Conservation (phyloP, 2,113 vertebrate genomes). For the Phalacrocorax brasilianus region DNA sequence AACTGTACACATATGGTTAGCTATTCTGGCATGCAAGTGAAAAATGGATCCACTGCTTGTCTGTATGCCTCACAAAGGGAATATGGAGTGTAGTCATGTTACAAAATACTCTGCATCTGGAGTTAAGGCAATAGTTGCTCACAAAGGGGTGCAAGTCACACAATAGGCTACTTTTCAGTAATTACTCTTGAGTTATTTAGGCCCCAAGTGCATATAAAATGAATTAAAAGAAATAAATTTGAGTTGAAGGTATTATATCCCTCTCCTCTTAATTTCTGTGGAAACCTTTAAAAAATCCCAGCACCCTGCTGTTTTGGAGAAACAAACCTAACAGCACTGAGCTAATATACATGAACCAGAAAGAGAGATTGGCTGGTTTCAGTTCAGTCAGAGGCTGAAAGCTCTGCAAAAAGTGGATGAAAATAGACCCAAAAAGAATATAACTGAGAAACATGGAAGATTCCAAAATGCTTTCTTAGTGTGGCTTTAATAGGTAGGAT, state of each 20-base stretch:
- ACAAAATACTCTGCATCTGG: constrained; percentile 51
- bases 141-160: constrained; percentile 57
- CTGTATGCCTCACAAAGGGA: constrained; percentile 25
- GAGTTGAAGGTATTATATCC: constrained; percentile 59
- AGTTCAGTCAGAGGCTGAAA: constrained; percentile 8
- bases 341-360: constrained; percentile 50
- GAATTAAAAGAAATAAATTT: constrained; percentile 70
- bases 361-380: constrained; percentile 30
- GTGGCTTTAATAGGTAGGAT: background rate
- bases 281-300: constrained; percentile 55
- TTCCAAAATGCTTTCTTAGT: background rate
- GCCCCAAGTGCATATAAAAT: constrained; percentile 61
- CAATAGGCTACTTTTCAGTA: constrained; percentile 60
- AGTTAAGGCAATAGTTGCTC: constrained; percentile 51
- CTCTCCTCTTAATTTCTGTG: constrained; percentile 52
- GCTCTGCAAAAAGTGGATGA: background rate
- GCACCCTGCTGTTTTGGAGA: constrained; percentile 53
- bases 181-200: constrained; percentile 57
- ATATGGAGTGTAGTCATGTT: background rate
- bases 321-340: constrained; percentile 41
- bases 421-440: constrained; percentile 18
- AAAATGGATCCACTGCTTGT: background rate
- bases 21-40: background rate
- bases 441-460: background rate
- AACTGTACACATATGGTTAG: constrained; percentile 12